phyloP scores from a whole-genome alignment of 1,140 invertebrate species.

The Bilobella aurantiaca region DNA sequence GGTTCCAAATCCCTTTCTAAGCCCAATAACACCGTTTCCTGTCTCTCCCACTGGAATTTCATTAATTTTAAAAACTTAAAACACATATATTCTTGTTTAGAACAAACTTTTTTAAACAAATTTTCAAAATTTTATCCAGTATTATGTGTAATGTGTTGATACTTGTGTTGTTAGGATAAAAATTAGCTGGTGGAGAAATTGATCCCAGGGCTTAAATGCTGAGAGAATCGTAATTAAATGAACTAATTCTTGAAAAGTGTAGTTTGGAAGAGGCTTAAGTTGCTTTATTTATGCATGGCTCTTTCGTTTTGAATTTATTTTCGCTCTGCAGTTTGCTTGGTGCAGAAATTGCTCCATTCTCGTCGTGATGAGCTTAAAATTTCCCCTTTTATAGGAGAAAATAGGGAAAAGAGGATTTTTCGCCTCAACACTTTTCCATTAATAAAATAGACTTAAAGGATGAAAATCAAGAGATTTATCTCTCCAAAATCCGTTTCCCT shows the following conservation, averaged over 20 bases:
- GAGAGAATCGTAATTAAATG: neutral
- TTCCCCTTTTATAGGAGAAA: neutral
- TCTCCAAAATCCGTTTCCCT: slow-evolving; percentile 3
- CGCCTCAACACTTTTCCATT: slow-evolving; percentile 36
- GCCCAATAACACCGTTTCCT: neutral
- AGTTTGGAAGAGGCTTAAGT: neutral
- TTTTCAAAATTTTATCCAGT: neutral
- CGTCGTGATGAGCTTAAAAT: neutral
- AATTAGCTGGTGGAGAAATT: too few species aligned
- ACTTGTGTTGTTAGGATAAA: too few species aligned
- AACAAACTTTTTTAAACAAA: neutral
- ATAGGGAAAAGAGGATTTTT: slow-evolving; percentile 28
- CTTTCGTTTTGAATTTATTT: neutral
- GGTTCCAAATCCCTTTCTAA: neutral
- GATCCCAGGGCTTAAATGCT: too few species aligned
- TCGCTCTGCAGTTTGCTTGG: neutral
- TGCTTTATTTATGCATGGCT: neutral
- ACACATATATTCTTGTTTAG: neutral
- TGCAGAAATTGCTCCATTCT: too few species aligned
- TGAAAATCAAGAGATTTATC: slow-evolving; percentile 33
- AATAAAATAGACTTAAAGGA: slow-evolving; percentile 36
- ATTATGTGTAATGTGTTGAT: too few species aligned
- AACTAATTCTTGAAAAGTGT: neutral
- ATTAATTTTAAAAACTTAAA: neutral
- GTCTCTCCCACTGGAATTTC: neutral